Conservation (phyloP, 2,797 vertebrate species). For the Clarias laeviceps region DNA sequence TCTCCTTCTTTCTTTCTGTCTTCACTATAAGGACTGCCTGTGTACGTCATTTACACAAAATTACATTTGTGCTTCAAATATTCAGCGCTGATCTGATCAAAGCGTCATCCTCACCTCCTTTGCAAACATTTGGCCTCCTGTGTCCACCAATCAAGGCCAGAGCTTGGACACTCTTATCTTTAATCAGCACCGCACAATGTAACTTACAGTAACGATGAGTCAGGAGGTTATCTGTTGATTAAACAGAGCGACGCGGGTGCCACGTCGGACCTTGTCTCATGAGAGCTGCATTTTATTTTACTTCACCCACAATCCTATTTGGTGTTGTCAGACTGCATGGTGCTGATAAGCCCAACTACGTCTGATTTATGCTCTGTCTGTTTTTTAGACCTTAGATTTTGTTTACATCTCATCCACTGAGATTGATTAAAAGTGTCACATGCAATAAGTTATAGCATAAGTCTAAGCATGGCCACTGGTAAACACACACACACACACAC, state of each 20-base stretch:
- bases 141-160: not conserved
- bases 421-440: conserved; percentile 35
- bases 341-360: conserved; percentile 34
- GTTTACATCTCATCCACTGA: conserved; percentile 23
- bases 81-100: not conserved
- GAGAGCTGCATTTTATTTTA: not conserved
- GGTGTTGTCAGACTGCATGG: conserved; percentile 6
- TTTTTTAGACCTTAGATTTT: conserved; percentile 28
- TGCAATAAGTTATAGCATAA: conserved; percentile 38
- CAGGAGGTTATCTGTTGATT: not conserved
- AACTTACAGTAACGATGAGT: not conserved
- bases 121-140: not conserved
- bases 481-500: not conserved
- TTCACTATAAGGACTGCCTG: not conserved
- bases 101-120: not conserved
- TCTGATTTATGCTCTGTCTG: conserved; percentile 29
- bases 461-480: conserved; percentile 4
- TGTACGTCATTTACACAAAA: not conserved
- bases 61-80: not conserved
- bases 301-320: not conserved
- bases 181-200: not conserved
- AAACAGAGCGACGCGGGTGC: not conserved
- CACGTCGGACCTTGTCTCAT: not conserved
- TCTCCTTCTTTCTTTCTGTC: not conserved
- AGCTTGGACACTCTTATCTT: not conserved